A percentile compares a stretch with the other conserved stretches of the same genome.
These are phyloP conservation scores for Sesamia nonagrioides DNA, from an alignment of 1,140 invertebrate species.

Conservation along the genomic window DNA sequence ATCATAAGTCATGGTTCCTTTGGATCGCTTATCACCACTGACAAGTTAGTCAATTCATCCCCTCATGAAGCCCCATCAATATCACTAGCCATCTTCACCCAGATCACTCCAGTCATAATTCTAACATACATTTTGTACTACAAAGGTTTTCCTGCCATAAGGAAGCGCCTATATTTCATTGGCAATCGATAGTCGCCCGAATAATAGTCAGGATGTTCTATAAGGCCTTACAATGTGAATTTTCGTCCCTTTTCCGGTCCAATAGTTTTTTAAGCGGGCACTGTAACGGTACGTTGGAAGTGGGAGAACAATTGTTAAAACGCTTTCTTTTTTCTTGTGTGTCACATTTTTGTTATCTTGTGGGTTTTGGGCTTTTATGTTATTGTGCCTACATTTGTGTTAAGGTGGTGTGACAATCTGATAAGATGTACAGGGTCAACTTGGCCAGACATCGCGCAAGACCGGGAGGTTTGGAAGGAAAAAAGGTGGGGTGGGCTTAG, in stretches of 20 bases:
- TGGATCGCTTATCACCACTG: neutral
- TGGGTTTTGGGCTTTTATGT: neutral
- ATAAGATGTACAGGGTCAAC: no score
- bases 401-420: no score
- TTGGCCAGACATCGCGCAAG: no score
- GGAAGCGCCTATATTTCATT: slow-evolving; percentile 35
- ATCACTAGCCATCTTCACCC: neutral
- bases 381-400: no score
- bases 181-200: slow-evolving; percentile 12
- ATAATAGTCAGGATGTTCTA: slow-evolving; percentile 20
- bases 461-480: no score
- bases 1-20: neutral
- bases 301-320: neutral
- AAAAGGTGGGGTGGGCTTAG: no score
- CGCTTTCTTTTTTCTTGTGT: slow-evolving; percentile 7
- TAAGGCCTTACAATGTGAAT: slow-evolving; percentile 28
- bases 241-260: slow-evolving; percentile 45
- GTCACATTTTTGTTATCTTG: slow-evolving; percentile 1
- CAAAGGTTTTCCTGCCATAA: slow-evolving; percentile 11
- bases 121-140: slow-evolving; percentile 30
- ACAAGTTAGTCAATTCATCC: slow-evolving; percentile 1
- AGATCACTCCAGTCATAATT: slow-evolving; percentile 14
- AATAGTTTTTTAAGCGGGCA: slow-evolving; percentile 49
- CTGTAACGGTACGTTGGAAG: neutral
- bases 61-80: neutral